A percentile compares a stretch with the other conserved stretches of the same genome.
Conservation (phyloP, 2,797 vertebrate genomes). For the Sciurus vulgaris region DNA sequence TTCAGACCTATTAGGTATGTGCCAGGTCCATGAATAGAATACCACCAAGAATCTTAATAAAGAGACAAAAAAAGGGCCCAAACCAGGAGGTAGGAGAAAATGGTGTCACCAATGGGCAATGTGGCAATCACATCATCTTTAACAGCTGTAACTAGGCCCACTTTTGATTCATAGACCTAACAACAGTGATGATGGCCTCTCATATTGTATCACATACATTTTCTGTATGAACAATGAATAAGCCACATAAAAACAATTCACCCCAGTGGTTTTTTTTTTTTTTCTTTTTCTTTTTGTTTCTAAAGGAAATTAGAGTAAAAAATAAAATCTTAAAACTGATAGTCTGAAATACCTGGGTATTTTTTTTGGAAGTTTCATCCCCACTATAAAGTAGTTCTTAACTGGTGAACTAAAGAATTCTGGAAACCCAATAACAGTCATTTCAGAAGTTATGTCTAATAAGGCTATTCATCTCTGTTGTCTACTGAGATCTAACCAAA, state of each 20-base stretch:
- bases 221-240: slow-evolving; percentile 60
- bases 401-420: slow-evolving; percentile 55
- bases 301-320: slow-evolving; percentile 58
- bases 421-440: slow-evolving; percentile 11
- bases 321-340: slow-evolving; percentile 25
- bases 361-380: neutral
- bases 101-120: neutral
- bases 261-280: neutral
- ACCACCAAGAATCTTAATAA: neutral
- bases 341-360: neutral
- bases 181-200: neutral
- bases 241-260: neutral
- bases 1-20: neutral
- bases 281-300: neutral
- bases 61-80: neutral
- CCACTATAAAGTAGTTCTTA: slow-evolving; percentile 39
- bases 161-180: neutral
- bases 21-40: neutral
- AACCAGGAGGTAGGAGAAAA: neutral
- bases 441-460: slow-evolving; percentile 1
- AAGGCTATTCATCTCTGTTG: slow-evolving; percentile 4
- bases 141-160: neutral
- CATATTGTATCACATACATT: neutral
- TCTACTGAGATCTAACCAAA: slow-evolving; percentile 41
- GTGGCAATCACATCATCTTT: neutral